Evolutionary conservation across 2,888 invertebrate genomes (phyloP).

Genomic region (Spodoptera exigua): DNA sequence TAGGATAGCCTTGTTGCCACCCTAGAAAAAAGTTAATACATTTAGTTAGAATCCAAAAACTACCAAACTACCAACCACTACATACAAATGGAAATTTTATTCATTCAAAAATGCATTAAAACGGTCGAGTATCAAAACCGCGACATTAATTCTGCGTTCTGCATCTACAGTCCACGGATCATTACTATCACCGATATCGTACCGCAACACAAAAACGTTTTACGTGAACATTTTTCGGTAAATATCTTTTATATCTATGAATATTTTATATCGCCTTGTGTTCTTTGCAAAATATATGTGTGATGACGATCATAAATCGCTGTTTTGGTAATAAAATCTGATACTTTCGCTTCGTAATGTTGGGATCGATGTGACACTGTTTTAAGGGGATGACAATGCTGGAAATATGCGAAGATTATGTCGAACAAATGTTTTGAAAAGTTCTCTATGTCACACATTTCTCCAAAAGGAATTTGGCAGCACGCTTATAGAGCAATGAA

Average conservation of each 20-base stretch:
- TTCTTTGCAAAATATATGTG: not conserved
- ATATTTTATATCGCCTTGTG: constrained; percentile 31
- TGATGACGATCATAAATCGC: constrained; percentile 30
- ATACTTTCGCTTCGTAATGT: no score
- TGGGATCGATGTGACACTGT: no score
- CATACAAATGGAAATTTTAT: constrained; percentile 27
- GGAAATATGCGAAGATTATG: no score
- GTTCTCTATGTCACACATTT: no score
- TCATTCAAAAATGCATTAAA: constrained; percentile 40
- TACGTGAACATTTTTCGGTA: constrained; percentile 27
- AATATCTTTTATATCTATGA: constrained; percentile 26
- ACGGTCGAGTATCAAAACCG: constrained; percentile 20
- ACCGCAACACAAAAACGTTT: constrained; percentile 19
- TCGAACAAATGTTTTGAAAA: no score
- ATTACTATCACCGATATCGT: constrained; percentile 33
- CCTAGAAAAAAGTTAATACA: no score
- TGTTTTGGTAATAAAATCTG: constrained; percentile 21
- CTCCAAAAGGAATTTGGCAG: no score
- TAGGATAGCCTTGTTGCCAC: no score
- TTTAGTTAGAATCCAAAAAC: not conserved
- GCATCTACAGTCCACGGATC: constrained; percentile 18
- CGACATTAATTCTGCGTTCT: constrained; percentile 36
- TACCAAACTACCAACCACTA: constrained; percentile 21
- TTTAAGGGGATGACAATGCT: no score
- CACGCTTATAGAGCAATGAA: no score